A percentile compares a stretch with the other conserved stretches of the same genome.
Conservation (phyloP, 1,140 invertebrate genomes). For the Ceratosolen solmsi region DNA sequence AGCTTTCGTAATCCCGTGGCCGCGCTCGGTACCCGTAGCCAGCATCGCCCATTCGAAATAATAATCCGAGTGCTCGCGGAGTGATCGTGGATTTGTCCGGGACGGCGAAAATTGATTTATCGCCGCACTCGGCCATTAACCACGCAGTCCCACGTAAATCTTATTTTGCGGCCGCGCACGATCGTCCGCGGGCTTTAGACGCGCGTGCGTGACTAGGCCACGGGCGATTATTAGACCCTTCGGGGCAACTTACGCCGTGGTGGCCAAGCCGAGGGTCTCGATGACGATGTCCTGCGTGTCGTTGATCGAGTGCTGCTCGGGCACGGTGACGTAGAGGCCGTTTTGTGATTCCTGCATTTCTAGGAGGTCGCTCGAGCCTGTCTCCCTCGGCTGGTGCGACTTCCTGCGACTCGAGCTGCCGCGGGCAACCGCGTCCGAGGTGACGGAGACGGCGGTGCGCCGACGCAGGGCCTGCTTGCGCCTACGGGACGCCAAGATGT, state of each 20-base stretch:
- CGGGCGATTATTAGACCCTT: too few species aligned
- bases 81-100: too few species aligned
- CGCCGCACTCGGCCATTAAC: too few species aligned
- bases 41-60: not conserved
- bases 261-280: slow-evolving; percentile 7
- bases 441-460: slow-evolving; percentile 40
- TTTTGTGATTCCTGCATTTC: slow-evolving; percentile 64
- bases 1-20: not conserved
- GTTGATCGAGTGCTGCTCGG: slow-evolving; percentile 35
- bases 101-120: not conserved
- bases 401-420: slow-evolving; percentile 34
- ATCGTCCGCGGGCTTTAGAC: too few species aligned
- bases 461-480: slow-evolving; percentile 58
- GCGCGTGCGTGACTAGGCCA: too few species aligned
- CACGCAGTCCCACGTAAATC: too few species aligned
- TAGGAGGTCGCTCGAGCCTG: slow-evolving; percentile 55
- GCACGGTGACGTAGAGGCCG: slow-evolving; percentile 58
- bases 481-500: slow-evolving; percentile 60
- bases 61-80: not conserved
- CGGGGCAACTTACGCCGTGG: slow-evolving; percentile 11
- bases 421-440: not conserved
- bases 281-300: slow-evolving; percentile 50
- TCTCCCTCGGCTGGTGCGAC: slow-evolving; percentile 15
- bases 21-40: not conserved
- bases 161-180: too few species aligned